phyloP scores from a whole-genome alignment of 2,113 vertebrate species.

The Gavia stellata region DNA sequence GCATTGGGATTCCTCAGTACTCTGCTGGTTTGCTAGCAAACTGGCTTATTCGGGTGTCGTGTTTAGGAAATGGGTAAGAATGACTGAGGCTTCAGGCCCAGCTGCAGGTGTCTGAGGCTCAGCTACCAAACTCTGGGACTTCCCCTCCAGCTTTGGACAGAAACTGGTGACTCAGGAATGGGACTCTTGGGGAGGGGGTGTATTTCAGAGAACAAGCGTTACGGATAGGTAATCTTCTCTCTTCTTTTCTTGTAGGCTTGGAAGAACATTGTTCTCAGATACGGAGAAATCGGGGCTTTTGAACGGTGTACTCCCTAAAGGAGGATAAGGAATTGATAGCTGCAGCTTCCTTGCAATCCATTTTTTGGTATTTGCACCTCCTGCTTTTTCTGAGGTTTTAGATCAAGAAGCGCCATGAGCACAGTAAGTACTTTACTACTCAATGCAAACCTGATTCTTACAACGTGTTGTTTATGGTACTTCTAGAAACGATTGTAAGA shows the following conservation, averaged over 20 bases:
- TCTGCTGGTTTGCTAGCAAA: background rate
- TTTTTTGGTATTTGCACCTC: background rate
- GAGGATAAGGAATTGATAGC: background rate
- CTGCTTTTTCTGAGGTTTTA: background rate
- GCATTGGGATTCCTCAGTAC: background rate
- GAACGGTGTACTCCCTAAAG: background rate
- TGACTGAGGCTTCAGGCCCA: background rate
- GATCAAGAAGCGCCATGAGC: conserved; percentile 42
- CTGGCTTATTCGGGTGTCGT: background rate
- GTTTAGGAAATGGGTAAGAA: background rate
- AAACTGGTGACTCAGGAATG: background rate
- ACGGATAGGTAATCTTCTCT: background rate
- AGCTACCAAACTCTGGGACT: background rate
- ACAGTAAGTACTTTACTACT: conserved; percentile 47
- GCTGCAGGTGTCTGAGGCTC: background rate
- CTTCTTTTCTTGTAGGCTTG: conserved; percentile 14
- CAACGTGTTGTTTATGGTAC: background rate
- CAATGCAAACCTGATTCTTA: background rate
- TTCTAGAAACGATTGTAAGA: background rate
- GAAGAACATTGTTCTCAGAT: background rate
- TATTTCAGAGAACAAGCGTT: background rate
- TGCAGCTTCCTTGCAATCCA: background rate
- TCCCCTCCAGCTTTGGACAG: background rate
- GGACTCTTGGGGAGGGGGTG: background rate
- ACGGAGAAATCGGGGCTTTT: background rate